These are phyloP conservation scores for Bombus pyrosoma DNA, from an alignment of 1,140 invertebrate species.

Conservation along the genomic window DNA sequence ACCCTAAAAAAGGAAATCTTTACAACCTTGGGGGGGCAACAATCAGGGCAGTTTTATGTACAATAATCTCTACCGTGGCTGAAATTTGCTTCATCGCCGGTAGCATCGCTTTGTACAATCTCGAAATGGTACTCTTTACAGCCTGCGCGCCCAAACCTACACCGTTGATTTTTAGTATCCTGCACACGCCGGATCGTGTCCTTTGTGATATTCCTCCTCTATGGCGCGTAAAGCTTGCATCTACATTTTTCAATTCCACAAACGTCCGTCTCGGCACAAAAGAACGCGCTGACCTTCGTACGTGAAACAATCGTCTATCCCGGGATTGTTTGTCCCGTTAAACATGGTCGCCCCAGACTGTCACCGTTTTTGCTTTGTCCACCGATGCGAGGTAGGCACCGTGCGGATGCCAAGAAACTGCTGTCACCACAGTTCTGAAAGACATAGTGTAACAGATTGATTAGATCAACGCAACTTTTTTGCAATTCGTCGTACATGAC, in stretches of 20 bases:
- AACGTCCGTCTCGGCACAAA: slow-evolving; percentile 7
- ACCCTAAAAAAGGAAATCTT: slow-evolving; percentile 48
- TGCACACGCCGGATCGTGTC: slow-evolving; percentile 1
- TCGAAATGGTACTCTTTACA: slow-evolving; percentile 44
- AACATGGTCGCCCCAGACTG: slow-evolving; percentile 91
- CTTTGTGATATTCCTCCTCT: background rate
- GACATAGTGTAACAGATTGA: slow-evolving; percentile 4
- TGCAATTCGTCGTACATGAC: too few species aligned
- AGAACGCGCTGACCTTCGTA: slow-evolving; percentile 34
- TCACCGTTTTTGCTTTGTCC: slow-evolving; percentile 92
- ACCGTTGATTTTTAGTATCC: slow-evolving; percentile 54
- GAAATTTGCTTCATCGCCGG: slow-evolving; percentile 41
- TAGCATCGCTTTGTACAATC: slow-evolving; percentile 39
- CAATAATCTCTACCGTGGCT: slow-evolving; percentile 46
- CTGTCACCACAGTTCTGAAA: slow-evolving; percentile 91
- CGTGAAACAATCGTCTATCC: slow-evolving; percentile 62
- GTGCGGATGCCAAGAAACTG: slow-evolving; percentile 95
- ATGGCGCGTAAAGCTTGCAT: background rate
- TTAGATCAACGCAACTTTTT: background rate
- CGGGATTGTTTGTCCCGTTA: slow-evolving; percentile 74
- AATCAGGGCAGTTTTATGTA: slow-evolving; percentile 64
- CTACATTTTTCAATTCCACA: slow-evolving; percentile 6
- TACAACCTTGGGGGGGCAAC: slow-evolving; percentile 58
- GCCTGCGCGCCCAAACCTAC: slow-evolving; percentile 24
- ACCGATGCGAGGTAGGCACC: slow-evolving; percentile 93